Conservation (phyloP, 2,888 invertebrate species). For the Prosapia bicincta region DNA sequence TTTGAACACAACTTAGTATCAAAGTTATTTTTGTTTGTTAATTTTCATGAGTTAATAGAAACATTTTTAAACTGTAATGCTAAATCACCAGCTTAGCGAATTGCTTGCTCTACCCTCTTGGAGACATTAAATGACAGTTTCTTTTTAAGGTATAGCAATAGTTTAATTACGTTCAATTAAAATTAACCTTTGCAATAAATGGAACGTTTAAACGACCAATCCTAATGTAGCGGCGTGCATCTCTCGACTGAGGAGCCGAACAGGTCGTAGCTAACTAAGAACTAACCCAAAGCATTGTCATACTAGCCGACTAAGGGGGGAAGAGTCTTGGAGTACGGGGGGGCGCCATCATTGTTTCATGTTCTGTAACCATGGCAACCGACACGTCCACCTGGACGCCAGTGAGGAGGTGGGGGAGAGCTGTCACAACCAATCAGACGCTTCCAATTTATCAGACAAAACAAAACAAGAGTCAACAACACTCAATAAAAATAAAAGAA, state of each 20-base stretch:
- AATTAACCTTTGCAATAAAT: no score
- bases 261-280: background rate
- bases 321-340: background rate
- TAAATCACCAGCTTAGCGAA: no score
- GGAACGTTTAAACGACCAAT: no score
- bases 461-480: background rate
- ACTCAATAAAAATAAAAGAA: background rate
- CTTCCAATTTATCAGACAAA: slow-evolving; percentile 2
- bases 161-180: no score
- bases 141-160: no score
- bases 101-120: no score
- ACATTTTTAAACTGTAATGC: no score
- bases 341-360: slow-evolving; percentile 2
- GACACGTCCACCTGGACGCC: background rate
- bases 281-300: background rate
- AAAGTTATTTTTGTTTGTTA: no score
- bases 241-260: background rate
- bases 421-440: background rate
- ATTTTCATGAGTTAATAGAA: no score
- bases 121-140: no score
- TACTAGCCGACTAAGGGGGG: background rate
- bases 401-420: background rate
- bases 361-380: background rate
- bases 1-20: no score
- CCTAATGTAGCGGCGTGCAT: no score